Conservation (phyloP, 2,888 invertebrate genomes). For the Aleiodes alternator region DNA sequence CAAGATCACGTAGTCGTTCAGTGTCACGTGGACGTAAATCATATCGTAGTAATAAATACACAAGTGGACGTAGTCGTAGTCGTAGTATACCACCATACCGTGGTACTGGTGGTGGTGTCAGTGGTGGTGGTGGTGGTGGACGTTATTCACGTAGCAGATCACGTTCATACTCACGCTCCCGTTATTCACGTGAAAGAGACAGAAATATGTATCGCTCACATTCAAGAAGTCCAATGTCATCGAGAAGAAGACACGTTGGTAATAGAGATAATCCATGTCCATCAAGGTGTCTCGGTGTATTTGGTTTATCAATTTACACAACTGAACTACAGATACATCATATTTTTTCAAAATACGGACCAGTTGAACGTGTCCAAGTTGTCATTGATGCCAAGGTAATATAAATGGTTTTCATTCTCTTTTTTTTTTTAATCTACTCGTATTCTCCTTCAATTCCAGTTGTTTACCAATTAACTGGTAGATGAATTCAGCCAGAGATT, state of each 20-base stretch:
- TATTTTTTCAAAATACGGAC: slow-evolving; percentile 94
- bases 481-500: slow-evolving; percentile 64
- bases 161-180: slow-evolving; percentile 77
- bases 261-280: slow-evolving; percentile 92
- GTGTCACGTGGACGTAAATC: slow-evolving; percentile 73
- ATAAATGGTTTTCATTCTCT: slow-evolving; percentile 11
- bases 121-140: slow-evolving; percentile 60
- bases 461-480: slow-evolving; percentile 27
- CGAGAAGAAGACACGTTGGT: slow-evolving; percentile 85
- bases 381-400: slow-evolving; percentile 96
- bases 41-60: slow-evolving; percentile 62
- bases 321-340: slow-evolving; percentile 94
- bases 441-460: slow-evolving; percentile 5
- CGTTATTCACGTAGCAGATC: slow-evolving; percentile 82
- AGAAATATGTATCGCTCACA: slow-evolving; percentile 81
- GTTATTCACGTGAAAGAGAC: slow-evolving; percentile 79
- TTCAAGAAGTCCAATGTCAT: slow-evolving; percentile 90
- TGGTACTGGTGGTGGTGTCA: slow-evolving; percentile 56
- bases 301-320: slow-evolving; percentile 95
- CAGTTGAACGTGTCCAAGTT: slow-evolving; percentile 93
- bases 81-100: slow-evolving; percentile 81
- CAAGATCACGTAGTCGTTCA: slow-evolving; percentile 73
- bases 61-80: slow-evolving; percentile 74
- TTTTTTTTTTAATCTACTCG: slow-evolving; percentile 20
- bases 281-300: slow-evolving; percentile 94